Base-by-base conservation (phyloP, 2,888 invertebrate species). In the Acanthosepion esculentum region DNA sequence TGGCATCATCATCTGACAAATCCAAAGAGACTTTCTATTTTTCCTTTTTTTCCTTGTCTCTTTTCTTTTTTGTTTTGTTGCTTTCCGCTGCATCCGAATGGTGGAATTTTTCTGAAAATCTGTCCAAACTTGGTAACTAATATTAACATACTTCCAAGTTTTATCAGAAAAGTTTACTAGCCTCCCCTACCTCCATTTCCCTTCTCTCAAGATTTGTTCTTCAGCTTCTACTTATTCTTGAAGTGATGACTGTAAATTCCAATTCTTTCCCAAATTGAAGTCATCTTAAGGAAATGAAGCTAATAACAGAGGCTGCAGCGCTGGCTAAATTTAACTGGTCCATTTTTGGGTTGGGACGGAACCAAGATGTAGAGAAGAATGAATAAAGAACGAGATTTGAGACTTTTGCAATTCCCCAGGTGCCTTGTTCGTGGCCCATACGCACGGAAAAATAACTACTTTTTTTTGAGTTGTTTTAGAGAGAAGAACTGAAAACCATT, bases 191-290 rank as follows among this genome's bases (percentile, higher is more conserved):
- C 6, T 23, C 23, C 59, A 59, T 23, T 59, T 59, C 4, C 59
- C 59, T 18, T 18, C 12, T 15, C n/a, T 33, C 78, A 33, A 23
- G 33, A n/a, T 78, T 15, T n/a, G 10, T n/a, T n/a, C 15, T 15
- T 78, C 8, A 12, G n/a, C 78, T 78, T 78, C n/a, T 10, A 12
- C 78, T 78, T 78, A 33, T 33, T 78, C 78, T 78, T 78, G 12
- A 78, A 78, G 78, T 78, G 78, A 78, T 78, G 78, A n/a, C 78
- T 78, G 78, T 78, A 78, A 78, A 78, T 78, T 78, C 78, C 78
- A 78, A 78, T 78, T 78, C 78, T 78, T 78, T 78, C n/a, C 78
- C n/a, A 78, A 78, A 78, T 78, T 78, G n/a, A 78, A 78, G 33
- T 78, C 78, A 78, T 78, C n/a, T 8, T 33, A 78, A 78, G 78